Evolutionary conservation across 1,140 invertebrate species (phyloP).

Genomic region (Drosophila kurseongensis): DNA sequence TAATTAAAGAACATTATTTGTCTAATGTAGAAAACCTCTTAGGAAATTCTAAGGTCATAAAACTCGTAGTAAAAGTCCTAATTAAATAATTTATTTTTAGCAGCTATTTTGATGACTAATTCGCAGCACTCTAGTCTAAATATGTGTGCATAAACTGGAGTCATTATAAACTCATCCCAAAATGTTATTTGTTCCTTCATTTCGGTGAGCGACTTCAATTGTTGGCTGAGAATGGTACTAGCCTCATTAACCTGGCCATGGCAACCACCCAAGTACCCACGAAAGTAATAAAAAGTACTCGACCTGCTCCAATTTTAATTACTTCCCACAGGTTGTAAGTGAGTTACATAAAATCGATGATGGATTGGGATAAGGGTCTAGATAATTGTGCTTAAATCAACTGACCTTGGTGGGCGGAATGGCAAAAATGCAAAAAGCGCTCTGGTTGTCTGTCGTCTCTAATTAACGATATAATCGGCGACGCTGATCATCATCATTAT

Average conservation of each 20-base stretch:
- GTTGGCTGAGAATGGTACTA: conserved; percentile 23
- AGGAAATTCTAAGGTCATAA: conserved; percentile 1
- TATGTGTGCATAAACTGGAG: background rate
- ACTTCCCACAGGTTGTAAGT: conserved; percentile 55
- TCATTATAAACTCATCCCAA: conserved; percentile 16
- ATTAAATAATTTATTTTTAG: conserved; percentile 32
- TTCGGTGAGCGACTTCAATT: background rate
- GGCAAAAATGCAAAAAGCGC: conserved; percentile 32
- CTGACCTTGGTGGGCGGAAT: conserved; percentile 54
- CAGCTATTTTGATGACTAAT: conserved; percentile 24
- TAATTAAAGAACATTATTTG: too few relatives aligned
- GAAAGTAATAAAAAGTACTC: conserved; percentile 28
- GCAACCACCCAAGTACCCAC: conserved; percentile 10
- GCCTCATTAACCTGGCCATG: conserved; percentile 40
- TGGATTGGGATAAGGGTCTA: conserved; percentile 27
- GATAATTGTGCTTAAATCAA: conserved; percentile 61
- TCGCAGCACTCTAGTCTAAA: conserved; percentile 19
- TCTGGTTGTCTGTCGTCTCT: conserved; percentile 17
- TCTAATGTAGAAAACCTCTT: background rate
- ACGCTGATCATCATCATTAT: conserved; percentile 47
- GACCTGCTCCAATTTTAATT: conserved; percentile 65
- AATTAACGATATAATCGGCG: conserved; percentile 75
- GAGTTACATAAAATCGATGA: conserved; percentile 46
- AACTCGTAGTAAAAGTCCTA: background rate
- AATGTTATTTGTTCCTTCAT: conserved; percentile 19